Conservation (phyloP, 2,797 vertebrate species). For the Amblyraja radiata region DNA sequence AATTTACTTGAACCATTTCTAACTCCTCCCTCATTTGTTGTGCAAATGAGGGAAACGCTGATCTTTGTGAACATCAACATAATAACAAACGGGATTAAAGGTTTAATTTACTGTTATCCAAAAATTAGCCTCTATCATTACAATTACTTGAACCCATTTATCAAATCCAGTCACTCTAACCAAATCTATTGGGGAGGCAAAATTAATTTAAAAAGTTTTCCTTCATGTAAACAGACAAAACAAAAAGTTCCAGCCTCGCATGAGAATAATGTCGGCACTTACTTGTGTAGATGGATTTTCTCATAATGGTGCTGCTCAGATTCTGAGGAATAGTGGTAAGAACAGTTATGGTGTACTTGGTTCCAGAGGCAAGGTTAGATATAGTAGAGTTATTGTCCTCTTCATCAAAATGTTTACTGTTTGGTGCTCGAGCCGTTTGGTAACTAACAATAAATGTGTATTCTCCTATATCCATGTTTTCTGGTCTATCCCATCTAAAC, state of each 20-base stretch:
- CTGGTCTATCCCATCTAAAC: not conserved
- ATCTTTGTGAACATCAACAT: not conserved
- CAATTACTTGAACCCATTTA: not conserved
- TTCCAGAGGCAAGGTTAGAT: not conserved
- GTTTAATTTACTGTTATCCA: not conserved
- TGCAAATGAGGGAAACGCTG: no score
- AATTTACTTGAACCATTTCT: no score
- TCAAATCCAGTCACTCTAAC: not conserved
- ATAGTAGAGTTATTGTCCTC: not conserved
- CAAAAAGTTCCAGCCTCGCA: not conserved
- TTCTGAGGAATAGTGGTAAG: not conserved
- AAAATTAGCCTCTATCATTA: not conserved
- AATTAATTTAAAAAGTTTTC: not conserved
- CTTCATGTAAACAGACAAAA: not conserved
- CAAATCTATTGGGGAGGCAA: not conserved
- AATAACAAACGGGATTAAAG: not conserved
- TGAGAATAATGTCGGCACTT: not conserved
- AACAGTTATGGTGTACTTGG: not conserved
- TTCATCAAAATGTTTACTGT: rapidly evolving
- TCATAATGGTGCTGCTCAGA: not conserved
- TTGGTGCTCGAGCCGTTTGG: not conserved
- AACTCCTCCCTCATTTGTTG: no score
- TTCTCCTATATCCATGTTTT: not conserved
- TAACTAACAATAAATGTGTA: not conserved
- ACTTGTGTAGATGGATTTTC: not conserved